Base-by-base conservation (phyloP, 2,113 vertebrate species). In the Barbus barbus region DNA sequence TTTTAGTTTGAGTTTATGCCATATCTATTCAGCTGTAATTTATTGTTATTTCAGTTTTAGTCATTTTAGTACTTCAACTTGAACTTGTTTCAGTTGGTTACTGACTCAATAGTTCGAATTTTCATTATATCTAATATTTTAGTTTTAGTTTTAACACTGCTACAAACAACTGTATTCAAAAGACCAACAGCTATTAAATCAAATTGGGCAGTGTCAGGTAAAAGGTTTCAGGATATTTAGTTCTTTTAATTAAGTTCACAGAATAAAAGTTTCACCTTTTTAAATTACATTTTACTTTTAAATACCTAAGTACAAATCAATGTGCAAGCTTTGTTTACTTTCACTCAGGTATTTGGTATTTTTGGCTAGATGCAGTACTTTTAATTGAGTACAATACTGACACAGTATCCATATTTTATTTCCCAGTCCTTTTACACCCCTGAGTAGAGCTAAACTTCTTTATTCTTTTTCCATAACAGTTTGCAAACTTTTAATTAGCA, bases 401-500 rank as follows among this genome's bases (percentile, higher is more conserved):
- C 18, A 69, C 18, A 22, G 33, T 38, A 69, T 69, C 18, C 65
- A 69, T 69, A 69, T 11, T 12, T 69, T 69, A 69, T 69, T 69
- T 67, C 63, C 14, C 16, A 14, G 36, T 38, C 9, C 44, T 63
- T 44, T 46, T 5, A 44, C 36, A 60, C 33, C n/a, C 56, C 33
- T 78, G 76, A 33, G 33, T 44, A 80, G 38, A 31, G 60, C 24
- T 65, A 48, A 16, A 46, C 16, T 80, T 63, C 24, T 9, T 61
- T 76, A 6, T 44, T 56, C 5, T 79, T 41, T 46, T 46, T 26
- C 24, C 13, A 22, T 26, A 28, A n/a, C n/a, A 26, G 36, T 80
- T 65, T 80, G 26, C 41, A 44, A 65, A 80, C 24, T 65, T 80
- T 65, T 65, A 80, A 80, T 80, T 80, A 65, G 58, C 36, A 22